These are phyloP conservation scores for Drosophila suzukii DNA, from an alignment of 1,140 invertebrate species.

Conservation along the genomic window DNA sequence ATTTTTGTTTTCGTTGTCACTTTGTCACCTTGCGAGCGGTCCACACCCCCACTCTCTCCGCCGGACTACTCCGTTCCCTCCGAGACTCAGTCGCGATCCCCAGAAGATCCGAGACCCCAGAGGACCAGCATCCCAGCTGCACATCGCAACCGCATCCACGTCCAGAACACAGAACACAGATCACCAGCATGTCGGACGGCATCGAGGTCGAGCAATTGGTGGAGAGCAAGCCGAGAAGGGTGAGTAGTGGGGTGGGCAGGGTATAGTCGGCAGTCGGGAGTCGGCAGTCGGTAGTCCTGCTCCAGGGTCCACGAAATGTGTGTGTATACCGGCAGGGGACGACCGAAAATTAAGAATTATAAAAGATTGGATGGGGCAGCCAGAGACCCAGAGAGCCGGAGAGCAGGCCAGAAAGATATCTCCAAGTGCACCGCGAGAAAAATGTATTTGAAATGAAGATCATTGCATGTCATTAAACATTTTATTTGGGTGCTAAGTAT, in stretches of 20 bases:
- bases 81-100: slow-evolving; percentile 5
- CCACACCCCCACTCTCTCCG: not conserved
- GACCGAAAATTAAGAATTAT: slow-evolving; percentile 60
- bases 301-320: slow-evolving; percentile 11
- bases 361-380: slow-evolving; percentile 47
- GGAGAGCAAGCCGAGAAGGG: slow-evolving; percentile 82
- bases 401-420: slow-evolving; percentile 1
- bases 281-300: not conserved
- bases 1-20: slow-evolving; percentile 28
- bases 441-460: no score
- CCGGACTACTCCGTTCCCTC: slow-evolving; percentile 13
- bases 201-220: slow-evolving; percentile 84
- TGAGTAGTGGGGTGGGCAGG: slow-evolving; percentile 49
- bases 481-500: no score
- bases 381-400: slow-evolving; percentile 9
- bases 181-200: slow-evolving; percentile 78
- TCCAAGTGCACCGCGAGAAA: not conserved
- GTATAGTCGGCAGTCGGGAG: not conserved
- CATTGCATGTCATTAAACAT: no score
- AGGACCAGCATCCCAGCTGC: slow-evolving; percentile 25
- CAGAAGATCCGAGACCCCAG: slow-evolving; percentile 2
- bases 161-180: slow-evolving; percentile 8
- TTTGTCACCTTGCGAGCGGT: slow-evolving; percentile 1
- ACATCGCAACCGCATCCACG: slow-evolving; percentile 20
- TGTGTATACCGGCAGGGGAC: slow-evolving; percentile 42